phyloP scores from a whole-genome alignment of 2,113 vertebrate species.

The Hippocampus mohnikei region DNA sequence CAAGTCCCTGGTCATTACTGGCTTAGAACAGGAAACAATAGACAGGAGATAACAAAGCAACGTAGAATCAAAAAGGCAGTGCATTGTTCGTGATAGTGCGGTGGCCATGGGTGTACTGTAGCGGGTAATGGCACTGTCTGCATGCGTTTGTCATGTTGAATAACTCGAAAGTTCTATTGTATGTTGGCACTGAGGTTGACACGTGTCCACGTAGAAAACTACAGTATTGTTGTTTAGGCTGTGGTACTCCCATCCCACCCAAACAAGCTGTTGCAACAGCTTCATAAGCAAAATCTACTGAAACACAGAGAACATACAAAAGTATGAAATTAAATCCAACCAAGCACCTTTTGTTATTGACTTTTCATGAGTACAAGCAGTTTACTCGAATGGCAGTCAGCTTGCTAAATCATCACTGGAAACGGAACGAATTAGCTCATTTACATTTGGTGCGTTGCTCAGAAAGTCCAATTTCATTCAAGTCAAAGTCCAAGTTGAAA shows the following conservation, averaged over 20 bases:
- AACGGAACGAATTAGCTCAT: not conserved
- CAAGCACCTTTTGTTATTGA: constrained; percentile 50
- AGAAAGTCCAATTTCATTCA: not conserved
- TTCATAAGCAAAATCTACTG: not conserved
- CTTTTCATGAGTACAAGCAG: not conserved
- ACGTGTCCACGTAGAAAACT: not conserved
- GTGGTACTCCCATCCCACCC: not conserved
- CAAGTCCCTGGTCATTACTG: constrained; percentile 80
- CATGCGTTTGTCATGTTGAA: not conserved
- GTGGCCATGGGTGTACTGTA: constrained; percentile 10
- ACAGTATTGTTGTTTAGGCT: not conserved
- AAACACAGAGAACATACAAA: not conserved
- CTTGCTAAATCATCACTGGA: not conserved
- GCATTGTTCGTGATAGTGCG: constrained; percentile 64
- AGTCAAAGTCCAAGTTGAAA: not conserved
- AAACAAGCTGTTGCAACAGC: not conserved
- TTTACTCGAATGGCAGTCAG: not conserved
- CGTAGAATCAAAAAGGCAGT: constrained; percentile 57
- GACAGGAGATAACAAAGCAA: constrained; percentile 33
- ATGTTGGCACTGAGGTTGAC: constrained; percentile 11
- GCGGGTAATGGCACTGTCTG: constrained; percentile 10
- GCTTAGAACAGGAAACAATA: constrained; percentile 73
- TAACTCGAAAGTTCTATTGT: not conserved
- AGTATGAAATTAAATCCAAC: constrained; percentile 30
- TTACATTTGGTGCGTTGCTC: not conserved